Evolutionary conservation across 2,888 invertebrate genomes (phyloP), one percentile per base, ranked within the genome.

Genomic region (Ferrisia virgata): DNA sequence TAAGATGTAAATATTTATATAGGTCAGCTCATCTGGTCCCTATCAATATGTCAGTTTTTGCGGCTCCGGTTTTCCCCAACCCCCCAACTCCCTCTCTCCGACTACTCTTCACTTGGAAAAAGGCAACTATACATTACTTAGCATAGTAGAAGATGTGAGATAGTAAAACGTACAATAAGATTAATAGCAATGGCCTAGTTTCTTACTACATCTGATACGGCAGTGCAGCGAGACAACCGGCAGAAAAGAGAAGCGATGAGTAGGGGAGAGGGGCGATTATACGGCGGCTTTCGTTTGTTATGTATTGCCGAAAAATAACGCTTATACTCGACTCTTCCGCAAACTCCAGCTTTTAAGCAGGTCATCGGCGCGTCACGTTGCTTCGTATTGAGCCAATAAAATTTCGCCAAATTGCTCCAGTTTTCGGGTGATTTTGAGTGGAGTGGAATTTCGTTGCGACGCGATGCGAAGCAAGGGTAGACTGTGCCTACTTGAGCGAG

Each of bases 151-250:
- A 47, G 47, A 18, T 18, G 47, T 18, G 47, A 47, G 47, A 47
- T n/a, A 18, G 58, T 64, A 4, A 3, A 64, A 64, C 25, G 58
- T 25, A 22, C n/a, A n/a, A n/a, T 36, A 72, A 72, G 72, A 72
- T 72, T 72, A 72, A 72, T 72, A 72, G 72, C 15, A 33, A 72
- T 72, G 72, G 36, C 72, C 72, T 72, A 72, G 72, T 72, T 72
- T 72, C 72, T 72, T 72, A 72, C n/a, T n/a, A n/a, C n/a, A n/a
- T 72, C 72, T 33, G 69, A 28, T 69, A 33, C 33, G 11, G 39
- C 39, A 39, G 11, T 25, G 43, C 13, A 15, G 13, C 15, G 15
- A 43, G 13, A 15, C 15, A 15, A 15, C 43, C 15, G 15, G 8
- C 18, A 18, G 8, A 4, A 1, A 47, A 36, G 8, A n/a, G 47